Base-by-base conservation (phyloP, 2,888 invertebrate genomes). In the Rhagophthalmus giganteus region DNA sequence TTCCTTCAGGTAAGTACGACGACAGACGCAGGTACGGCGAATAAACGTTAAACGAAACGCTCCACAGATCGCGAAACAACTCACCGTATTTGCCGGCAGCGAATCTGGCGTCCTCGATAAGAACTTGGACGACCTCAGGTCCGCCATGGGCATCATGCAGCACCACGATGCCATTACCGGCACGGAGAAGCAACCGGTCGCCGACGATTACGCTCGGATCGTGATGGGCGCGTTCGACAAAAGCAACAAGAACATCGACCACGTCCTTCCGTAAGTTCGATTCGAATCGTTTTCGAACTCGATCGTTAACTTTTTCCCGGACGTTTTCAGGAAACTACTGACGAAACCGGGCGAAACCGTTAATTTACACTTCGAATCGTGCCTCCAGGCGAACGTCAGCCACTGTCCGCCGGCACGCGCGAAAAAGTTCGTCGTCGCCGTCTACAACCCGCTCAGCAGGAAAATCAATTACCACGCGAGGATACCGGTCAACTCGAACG, bases 111-210 rank as follows among this genome's bases (percentile, higher is more conserved):
- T 80, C 1, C 11, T 44, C 6, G 27, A 52, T 9, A 24, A 45
- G 7, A 50, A 37, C 10, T 63, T 87, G 9, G 74, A 81, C 10
- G 15, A 32, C 2, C 78, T 90, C 12, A 82, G 83, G 4, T 83
- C 84, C 57, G 84, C 83, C 0, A 85, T 90, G 85, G 89, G 88
- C 2, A 75, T 88, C 1, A 85, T 89, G 86, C 94, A 95, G 69
- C 95, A 96, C 68, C 95, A 96, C 68, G 94, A 96, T 70, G 91
- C 81, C 10, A 84, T 95, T 1, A 90, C 91, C 0, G 90, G 90
- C 1, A 91, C 91, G 0, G 90, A 89, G 68, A 87, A 91, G 70
- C 82, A 93, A 71, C 80, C 87, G 70, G 88, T 98, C 0, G 88
- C 94, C 0, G 71, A 83, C 35, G 96, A 98, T 74, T 98, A 98